Base-by-base conservation (phyloP, 2,888 invertebrate genomes). In the Aphidius colemani region DNA sequence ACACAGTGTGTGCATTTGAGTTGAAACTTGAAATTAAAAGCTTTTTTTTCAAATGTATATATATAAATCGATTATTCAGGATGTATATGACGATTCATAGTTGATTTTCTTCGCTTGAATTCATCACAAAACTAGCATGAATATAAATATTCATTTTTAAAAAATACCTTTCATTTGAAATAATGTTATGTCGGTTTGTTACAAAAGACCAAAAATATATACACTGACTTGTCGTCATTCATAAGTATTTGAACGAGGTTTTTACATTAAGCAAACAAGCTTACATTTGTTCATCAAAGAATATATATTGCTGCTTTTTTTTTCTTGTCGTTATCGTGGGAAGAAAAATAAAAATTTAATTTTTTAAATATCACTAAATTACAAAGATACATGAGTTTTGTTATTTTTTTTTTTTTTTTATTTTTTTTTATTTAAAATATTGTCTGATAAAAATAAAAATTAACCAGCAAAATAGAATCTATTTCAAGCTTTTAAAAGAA, bases 321-420 rank as follows among this genome's bases (percentile, higher is more conserved):
- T 30, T 30, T 30, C 5, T 30, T 30, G 30, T 30, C 30, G 5
- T 30, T 30, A 30, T 53, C 53, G 13, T 57, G 43, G 51, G 57
- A 50, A 57, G 50, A 57, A 40, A 49, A 39, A 45, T 40, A 56
- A 39, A 45, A 57, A 30, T n/a, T 46, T 45, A 57, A 11, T 46
- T 46, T 39, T 45, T 53, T 57, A 45, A 57, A 39, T 40, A 68
- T 68, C 70, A 68, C 67, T 70, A 70, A 70, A 70, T 70, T 68
- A 68, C 64, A 64, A 63, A 68, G 68, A 70, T 68, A 70, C 64
- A 70, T 67, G 68, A 66, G 66, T 68, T 66, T 59, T 61, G 48
- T 58, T 50, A n/a, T 61, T 48, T 61, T 58, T 58, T 67, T 63
- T 58, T 48, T 48, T 66, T 61, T 49, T 65, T 58, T 43, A 61